phyloP scores from a whole-genome alignment of 2,797 vertebrate species.

The Calcarius lapponicus region DNA sequence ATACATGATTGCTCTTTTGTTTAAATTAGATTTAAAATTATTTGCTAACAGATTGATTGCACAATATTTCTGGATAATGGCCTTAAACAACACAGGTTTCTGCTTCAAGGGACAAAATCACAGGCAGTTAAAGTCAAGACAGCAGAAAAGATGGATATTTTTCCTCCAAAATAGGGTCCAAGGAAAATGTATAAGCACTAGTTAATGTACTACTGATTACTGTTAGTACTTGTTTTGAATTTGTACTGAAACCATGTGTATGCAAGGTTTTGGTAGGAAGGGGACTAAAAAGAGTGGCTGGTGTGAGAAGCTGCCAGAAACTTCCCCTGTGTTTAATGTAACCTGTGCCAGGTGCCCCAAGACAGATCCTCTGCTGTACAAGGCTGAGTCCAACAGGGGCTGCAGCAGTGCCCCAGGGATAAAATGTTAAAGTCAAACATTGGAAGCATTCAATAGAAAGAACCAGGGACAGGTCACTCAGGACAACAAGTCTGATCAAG shows the following conservation, averaged over 20 bases:
- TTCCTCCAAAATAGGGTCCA: background rate
- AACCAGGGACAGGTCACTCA: background rate
- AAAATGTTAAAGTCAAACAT: background rate
- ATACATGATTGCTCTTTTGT: background rate
- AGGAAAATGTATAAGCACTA: background rate
- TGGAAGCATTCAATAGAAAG: background rate
- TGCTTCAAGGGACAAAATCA: background rate
- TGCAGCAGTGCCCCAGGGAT: rapidly evolving
- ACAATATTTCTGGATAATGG: background rate
- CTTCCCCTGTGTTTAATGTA: rapidly evolving
- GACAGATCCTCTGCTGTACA: background rate
- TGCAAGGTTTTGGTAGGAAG: background rate
- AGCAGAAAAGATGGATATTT: background rate
- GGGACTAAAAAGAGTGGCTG: background rate
- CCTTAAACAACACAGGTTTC: background rate
- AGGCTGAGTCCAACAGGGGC: background rate
- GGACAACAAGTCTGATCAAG: background rate
- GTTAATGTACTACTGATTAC: background rate
- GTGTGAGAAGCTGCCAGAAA: background rate
- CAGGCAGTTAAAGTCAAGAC: background rate
- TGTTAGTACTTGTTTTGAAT: background rate
- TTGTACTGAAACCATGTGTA: background rate
- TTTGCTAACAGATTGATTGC: background rate
- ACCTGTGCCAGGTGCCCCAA: background rate
- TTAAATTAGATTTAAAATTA: background rate